A percentile compares a stretch with the other conserved stretches of the same genome.
phyloP scores from a whole-genome alignment of 2,113 vertebrate species.

The Vidua chalybeata region DNA sequence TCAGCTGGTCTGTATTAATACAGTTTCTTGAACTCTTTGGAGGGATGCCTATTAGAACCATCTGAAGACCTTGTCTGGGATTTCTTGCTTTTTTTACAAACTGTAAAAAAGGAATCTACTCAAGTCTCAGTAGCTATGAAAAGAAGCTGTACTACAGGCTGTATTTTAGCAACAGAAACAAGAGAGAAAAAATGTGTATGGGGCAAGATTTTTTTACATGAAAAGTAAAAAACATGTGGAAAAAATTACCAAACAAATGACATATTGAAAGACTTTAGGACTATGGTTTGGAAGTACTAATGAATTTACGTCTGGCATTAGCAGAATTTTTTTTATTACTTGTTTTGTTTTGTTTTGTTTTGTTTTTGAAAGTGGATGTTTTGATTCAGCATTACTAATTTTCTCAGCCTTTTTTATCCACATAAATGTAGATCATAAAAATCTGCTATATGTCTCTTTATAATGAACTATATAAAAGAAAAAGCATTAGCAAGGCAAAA shows the following conservation, averaged over 20 bases:
- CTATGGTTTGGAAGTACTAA: background rate
- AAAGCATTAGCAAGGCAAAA: background rate
- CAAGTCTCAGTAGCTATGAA: background rate
- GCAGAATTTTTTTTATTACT: background rate
- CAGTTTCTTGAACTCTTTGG: constrained; percentile 32
- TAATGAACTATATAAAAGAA: background rate
- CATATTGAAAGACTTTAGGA: background rate
- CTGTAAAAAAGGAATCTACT: background rate
- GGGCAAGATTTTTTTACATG: background rate
- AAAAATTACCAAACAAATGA: constrained; percentile 1
- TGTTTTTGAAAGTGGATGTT: background rate
- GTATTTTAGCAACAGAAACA: background rate
- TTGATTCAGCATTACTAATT: background rate
- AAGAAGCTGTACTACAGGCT: background rate
- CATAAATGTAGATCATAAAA: constrained; percentile 6
- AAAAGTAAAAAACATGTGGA: constrained; percentile 2
- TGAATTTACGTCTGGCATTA: constrained; percentile 12
- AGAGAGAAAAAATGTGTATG: background rate
- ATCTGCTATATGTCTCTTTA: background rate
- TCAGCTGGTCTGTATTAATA: constrained; percentile 43
- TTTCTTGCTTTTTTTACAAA: background rate
- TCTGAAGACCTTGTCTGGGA: constrained; percentile 27
- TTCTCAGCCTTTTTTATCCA: background rate
- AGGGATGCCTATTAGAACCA: constrained; percentile 31
- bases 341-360: background rate